Conservation (phyloP, 2,888 invertebrate species). For the Aplocera efformata region DNA sequence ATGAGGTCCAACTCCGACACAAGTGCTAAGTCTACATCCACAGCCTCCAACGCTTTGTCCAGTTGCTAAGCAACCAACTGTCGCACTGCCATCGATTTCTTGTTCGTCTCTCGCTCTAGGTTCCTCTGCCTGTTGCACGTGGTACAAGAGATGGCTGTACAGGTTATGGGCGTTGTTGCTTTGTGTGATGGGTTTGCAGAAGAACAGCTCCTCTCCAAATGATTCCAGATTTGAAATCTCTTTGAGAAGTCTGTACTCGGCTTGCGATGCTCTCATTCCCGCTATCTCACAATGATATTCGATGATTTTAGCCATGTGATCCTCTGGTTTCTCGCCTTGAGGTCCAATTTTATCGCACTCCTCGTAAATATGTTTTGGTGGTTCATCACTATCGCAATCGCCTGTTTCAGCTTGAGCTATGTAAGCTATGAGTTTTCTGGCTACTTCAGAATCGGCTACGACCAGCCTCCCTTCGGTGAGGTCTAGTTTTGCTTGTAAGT, state of each 20-base stretch:
- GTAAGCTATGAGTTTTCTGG: slow-evolving; percentile 86
- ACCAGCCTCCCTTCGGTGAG: slow-evolving; percentile 86
- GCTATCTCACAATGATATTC: slow-evolving; percentile 82
- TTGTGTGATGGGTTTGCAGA: slow-evolving; percentile 82
- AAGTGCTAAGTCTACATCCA: slow-evolving; percentile 70
- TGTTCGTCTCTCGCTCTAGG: slow-evolving; percentile 64
- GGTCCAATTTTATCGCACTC: slow-evolving; percentile 83
- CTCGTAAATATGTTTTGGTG: slow-evolving; percentile 81
- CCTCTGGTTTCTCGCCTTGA: slow-evolving; percentile 81
- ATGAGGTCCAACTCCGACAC: slow-evolving; percentile 90
- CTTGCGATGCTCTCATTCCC: slow-evolving; percentile 86
- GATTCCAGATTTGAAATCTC: slow-evolving; percentile 89
- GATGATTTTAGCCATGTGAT: slow-evolving; percentile 82
- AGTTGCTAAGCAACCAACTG: slow-evolving; percentile 67
- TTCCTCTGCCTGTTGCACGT: slow-evolving; percentile 79
- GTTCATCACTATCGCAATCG: slow-evolving; percentile 83
- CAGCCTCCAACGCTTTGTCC: slow-evolving; percentile 69
- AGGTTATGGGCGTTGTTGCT: slow-evolving; percentile 86
- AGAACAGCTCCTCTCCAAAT: slow-evolving; percentile 92
- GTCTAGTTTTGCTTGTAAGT: slow-evolving; percentile 90
- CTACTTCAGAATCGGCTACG: slow-evolving; percentile 84
- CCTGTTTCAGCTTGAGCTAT: slow-evolving; percentile 88
- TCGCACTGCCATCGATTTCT: slow-evolving; percentile 70
- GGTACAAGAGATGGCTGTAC: slow-evolving; percentile 85
- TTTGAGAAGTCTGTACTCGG: slow-evolving; percentile 91